Conservation (phyloP, 2,113 vertebrate species). For the Edolisoma coerulescens region DNA sequence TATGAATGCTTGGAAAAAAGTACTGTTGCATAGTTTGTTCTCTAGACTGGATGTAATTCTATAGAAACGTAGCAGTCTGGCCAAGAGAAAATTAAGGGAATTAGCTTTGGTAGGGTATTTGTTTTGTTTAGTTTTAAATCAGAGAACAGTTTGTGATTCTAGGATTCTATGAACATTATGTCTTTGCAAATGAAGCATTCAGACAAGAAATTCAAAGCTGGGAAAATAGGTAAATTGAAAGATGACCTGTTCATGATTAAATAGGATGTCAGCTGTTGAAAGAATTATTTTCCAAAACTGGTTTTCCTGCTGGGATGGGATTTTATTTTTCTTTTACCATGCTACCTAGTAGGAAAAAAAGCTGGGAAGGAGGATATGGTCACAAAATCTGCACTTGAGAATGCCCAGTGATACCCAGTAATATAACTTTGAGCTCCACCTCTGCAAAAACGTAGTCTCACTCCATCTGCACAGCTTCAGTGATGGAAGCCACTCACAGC, state of each 20-base stretch:
- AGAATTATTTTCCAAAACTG: neutral
- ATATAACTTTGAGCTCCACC: neutral
- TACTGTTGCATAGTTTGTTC: neutral
- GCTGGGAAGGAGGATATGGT: neutral
- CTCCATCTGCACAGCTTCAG: neutral
- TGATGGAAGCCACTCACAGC: neutral
- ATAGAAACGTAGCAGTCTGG: constrained; percentile 2
- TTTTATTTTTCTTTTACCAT: neutral
- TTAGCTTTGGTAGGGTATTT: neutral
- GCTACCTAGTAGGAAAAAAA: neutral
- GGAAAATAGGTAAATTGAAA: neutral
- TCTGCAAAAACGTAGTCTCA: neutral
- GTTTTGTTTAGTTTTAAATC: neutral
- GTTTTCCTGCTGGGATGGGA: neutral
- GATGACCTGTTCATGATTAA: neutral
- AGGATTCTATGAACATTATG: neutral
- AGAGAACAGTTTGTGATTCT: neutral
- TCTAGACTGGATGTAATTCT: neutral
- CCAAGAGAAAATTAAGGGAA: constrained; percentile 43
- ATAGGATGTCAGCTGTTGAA: neutral
- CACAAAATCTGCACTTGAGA: neutral
- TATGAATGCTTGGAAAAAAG: neutral
- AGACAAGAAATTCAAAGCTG: constrained; percentile 4
- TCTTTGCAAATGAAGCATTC: constrained; percentile 9
- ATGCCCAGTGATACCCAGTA: neutral